Base-by-base conservation (phyloP, 2,888 invertebrate species). In the Buathra laborator region DNA sequence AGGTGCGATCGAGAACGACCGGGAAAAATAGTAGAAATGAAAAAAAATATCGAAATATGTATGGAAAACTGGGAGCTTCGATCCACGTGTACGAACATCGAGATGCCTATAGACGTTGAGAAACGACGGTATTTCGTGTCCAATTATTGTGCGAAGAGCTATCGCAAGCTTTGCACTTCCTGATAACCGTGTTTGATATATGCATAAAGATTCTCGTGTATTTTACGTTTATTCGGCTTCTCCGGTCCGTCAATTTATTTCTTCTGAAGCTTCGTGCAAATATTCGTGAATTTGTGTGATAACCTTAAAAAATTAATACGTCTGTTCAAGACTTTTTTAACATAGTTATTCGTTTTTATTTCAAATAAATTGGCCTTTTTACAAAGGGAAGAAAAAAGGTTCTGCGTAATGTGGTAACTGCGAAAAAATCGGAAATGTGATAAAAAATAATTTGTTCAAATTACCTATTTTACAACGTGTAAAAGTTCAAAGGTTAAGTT, bases 1-100 rank as follows among this genome's bases (percentile, higher is more conserved):
- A 76, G 67, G 71, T 56, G 76, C 76, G 76, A 82, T 77, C 77
- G 66, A 14, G 75, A 71, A 59, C 76, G 76, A 56, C 66, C 71
- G 79, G 79, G 62, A 64, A 71, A 56, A 46, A 53, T 16, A 53
- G 29, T 10, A 53, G 51, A 62, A 66, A 81, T 51, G 44, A n/a
- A 53, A 43, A 67, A 37, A 29, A 37, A 9, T 37, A 37, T 9
- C 37, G 44, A 77, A 53, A 24, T 10, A 53, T 12, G 46, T 37
- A 37, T 48, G 74, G 44, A 74, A 81, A 68, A 67, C 56, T 48
- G 37, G 59, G 70, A 78, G 78, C 70, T 10, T 37, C 59, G 37
- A 70, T 71, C 59, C 9, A 14, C 32, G 62, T 62, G 14, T 16
- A n/a, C 46, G 64, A 75, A 64, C 14, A 66, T 48, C 70, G 79